Evolutionary conservation across 2,797 vertebrate species (phyloP), one percentile per base, ranked within the genome.

Genomic region (Cryptoblepharus egeriae): DNA sequence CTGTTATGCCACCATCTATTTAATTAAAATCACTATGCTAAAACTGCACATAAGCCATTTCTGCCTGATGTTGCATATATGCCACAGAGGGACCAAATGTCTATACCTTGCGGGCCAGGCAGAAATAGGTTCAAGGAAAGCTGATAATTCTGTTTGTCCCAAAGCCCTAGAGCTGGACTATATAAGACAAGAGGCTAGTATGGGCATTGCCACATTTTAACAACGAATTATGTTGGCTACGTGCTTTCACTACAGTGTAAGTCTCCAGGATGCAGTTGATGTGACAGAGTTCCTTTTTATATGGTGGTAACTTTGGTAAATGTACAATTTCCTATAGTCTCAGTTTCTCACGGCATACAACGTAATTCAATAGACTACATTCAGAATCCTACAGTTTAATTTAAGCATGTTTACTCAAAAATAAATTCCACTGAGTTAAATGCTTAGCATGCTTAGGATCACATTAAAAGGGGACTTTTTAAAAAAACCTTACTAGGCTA

Each of bases 71-170:
- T n/a, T n/a, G n/a, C n/a, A n/a, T n/a, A n/a, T n/a, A n/a, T n/a
- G n/a, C n/a, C n/a, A n/a, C n/a, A n/a, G n/a, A n/a, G n/a, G n/a
- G n/a, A n/a, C n/a, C n/a, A n/a, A n/a, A n/a, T n/a, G n/a, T n/a
- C n/a, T n/a, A n/a, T n/a, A n/a, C n/a, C n/a, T n/a, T n/a, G n/a
- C n/a, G n/a, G n/a, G n/a, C n/a, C n/a, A n/a, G n/a, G n/a, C n/a
- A n/a, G n/a, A n/a, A n/a, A n/a, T n/a, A n/a, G n/a, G n/a, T n/a
- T n/a, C n/a, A n/a, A 88, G 89, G 85, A 93, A 91, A 91, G 88
- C 81, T 91, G 81, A 85, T 80, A 89, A 93, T 95, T 92, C 92
- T 94, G 92, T 95, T 95, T 92, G 83, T 86, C 93, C 90, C 78
- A 85, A 79, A 86, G 82, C 83, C 83, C 86, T 87, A 79, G 88